These are phyloP conservation scores for Spondyliosoma cantharus DNA, from an alignment of 2,797 vertebrate genomes.

Conservation along the genomic window DNA sequence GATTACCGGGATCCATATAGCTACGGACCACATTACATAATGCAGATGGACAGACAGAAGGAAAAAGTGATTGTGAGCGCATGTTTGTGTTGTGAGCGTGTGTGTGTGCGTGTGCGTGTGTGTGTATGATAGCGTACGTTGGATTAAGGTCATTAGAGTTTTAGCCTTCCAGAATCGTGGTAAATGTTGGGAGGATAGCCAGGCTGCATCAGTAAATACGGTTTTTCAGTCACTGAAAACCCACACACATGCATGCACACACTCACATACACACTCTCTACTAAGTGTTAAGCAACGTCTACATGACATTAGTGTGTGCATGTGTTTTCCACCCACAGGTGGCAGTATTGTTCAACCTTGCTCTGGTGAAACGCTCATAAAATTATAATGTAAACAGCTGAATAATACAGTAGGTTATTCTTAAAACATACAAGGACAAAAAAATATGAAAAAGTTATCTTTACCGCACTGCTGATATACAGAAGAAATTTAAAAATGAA, in stretches of 20 bases:
- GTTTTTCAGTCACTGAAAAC: constrained; percentile 22
- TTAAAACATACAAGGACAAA: not conserved
- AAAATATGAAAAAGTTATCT: not conserved
- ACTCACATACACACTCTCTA: not conserved
- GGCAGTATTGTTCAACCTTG: constrained; percentile 44
- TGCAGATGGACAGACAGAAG: constrained; percentile 46
- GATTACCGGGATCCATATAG: constrained; percentile 70
- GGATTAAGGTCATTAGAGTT: constrained; percentile 76
- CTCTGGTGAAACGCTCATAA: not conserved
- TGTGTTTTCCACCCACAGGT: constrained; percentile 35
- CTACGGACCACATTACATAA: constrained; percentile 66
- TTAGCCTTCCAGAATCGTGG: constrained; percentile 48
- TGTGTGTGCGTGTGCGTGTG: constrained; percentile 23
- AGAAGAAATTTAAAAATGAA: not conserved
- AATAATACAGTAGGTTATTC: not conserved
- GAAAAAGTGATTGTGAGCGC: constrained; percentile 52
- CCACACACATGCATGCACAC: not conserved
- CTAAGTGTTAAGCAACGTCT: not conserved
- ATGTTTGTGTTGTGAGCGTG: constrained; percentile 18
- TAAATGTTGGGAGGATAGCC: constrained; percentile 42
- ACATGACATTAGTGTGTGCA: constrained; percentile 5
- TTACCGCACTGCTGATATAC: not conserved
- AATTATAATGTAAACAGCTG: not conserved
- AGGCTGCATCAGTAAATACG: constrained; percentile 37
- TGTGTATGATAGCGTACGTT: constrained; percentile 38